Evolutionary conservation across 1,140 invertebrate species (phyloP), one percentile per base, ranked within the genome.

Genomic region (Muscidifurax raptorellus): DNA sequence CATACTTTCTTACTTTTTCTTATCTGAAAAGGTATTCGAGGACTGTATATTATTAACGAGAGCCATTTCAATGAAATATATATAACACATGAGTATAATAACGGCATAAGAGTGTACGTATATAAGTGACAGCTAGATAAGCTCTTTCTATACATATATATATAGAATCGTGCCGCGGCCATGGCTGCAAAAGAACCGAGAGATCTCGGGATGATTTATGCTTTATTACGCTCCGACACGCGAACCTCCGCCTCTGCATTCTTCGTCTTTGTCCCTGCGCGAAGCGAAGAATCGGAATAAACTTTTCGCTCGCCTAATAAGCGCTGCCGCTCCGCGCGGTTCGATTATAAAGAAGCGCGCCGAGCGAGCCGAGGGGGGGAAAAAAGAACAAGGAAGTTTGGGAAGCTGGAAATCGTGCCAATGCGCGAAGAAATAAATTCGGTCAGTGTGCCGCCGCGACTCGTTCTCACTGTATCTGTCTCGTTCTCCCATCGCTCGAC

Each of bases 371-470:
- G 3, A 22, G 9, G 15, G 2, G 30, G 2, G 30, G 32, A 36
- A 40, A 59, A 25, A 75, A 44, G 77, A 44, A 52, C 12, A 74
- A 64, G 47, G 28, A 80, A 74, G 78, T 28, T 71, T 25, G 59
- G 40, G 18, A 66, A 67, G 77, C 71, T 69, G 74, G 80, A 86
- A 84, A 85, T 77, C 84, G 66, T 80, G 74, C 25, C 30, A 32
- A 85, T 66, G 36, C 32, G 32, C 36, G 81, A 74, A 87, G 74
- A 89, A 88, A 88, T 91, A 89, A 92, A 92, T 90, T 92, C 92
- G 92, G 92, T 92, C 92, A 92, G 91, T 92, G 90, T 92, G 91
- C 89, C 90, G 88, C 88, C 71, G 87, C 64, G 32, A n/a, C 30
- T 78, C 47, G 28, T 64, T 30, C 27, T 40, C 77, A 75, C 89